These are phyloP conservation scores for Sphaerophoria rueppellii DNA, from an alignment of 2,888 invertebrate genomes.

Conservation along the genomic window DNA sequence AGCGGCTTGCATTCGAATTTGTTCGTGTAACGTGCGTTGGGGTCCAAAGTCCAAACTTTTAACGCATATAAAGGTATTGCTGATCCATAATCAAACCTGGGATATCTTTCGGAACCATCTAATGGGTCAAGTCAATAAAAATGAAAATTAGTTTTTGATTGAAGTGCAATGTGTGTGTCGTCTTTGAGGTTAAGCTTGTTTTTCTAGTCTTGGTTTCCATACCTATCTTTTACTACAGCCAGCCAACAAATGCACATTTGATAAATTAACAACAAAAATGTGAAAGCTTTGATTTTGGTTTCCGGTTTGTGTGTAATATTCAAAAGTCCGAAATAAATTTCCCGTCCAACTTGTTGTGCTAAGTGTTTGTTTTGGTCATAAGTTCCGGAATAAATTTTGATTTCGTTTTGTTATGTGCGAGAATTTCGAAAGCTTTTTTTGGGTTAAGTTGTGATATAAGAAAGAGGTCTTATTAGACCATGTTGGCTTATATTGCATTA, in stretches of 20 bases:
- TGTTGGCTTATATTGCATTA: too few relatives aligned
- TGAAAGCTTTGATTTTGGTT: constrained; percentile 54
- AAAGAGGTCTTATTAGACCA: too few relatives aligned
- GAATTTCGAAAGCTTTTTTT: not conserved
- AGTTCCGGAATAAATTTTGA: not conserved
- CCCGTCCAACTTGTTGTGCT: constrained; percentile 5
- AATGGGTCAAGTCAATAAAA: constrained; percentile 31
- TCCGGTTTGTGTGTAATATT: constrained; percentile 44
- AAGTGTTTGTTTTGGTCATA: not conserved
- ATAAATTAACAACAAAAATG: constrained; percentile 8
- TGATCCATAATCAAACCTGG: not conserved
- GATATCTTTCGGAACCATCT: constrained; percentile 1
- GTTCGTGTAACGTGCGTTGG: too few relatives aligned
- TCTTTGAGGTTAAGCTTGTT: not conserved
- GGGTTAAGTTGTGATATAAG: not conserved
- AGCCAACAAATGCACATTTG: not conserved
- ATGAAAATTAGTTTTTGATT: constrained; percentile 9
- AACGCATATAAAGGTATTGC: not conserved
- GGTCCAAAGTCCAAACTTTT: not conserved
- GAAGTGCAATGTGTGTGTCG: not conserved
- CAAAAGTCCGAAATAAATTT: constrained; percentile 1
- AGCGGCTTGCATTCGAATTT: too few relatives aligned
- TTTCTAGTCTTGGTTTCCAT: not conserved
- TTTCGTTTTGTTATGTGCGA: not conserved
- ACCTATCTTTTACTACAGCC: not conserved